Evolutionary conservation across 2,797 vertebrate genomes (phyloP).

Genomic region (Rhynchotus rufescens): DNA sequence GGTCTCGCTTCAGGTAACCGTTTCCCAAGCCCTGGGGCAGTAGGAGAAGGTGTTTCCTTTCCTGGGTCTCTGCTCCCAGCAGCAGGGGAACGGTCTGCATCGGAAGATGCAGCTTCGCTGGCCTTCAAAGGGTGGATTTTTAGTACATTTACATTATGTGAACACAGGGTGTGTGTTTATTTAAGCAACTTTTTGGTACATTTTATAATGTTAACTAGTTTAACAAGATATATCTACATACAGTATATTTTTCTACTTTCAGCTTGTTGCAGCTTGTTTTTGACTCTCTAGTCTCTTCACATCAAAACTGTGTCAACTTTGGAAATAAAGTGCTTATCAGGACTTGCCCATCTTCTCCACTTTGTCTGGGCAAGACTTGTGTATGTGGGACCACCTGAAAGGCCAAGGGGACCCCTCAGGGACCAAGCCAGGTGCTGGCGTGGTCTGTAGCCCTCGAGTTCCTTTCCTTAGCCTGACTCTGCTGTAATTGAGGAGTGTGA

Average conservation of each 20-base stretch:
- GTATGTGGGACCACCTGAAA: not conserved
- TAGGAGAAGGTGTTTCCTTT: not conserved
- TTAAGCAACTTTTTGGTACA: conserved; percentile 44
- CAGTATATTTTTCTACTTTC: conserved; percentile 68
- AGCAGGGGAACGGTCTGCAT: conserved; percentile 56
- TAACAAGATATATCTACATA: conserved; percentile 33
- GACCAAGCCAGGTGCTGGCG: no score
- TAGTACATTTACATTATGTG: not conserved
- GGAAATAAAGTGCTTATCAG: conserved; percentile 47
- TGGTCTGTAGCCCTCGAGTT: no score
- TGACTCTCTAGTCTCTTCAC: not conserved
- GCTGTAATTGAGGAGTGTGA: not conserved
- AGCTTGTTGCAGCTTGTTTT: conserved; percentile 56
- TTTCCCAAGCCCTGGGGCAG: not conserved
- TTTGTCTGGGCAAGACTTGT: not conserved
- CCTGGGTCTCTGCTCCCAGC: not conserved
- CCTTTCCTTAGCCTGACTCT: no score
- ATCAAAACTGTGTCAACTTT: not conserved
- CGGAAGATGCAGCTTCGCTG: conserved; percentile 37
- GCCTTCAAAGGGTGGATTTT: not conserved
- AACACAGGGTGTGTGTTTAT: not conserved
- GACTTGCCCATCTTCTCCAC: not conserved
- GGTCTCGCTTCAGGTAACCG: conserved; percentile 26
- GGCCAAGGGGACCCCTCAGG: rapidly evolving
- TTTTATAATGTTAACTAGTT: conserved; percentile 37